A percentile compares a stretch with the other conserved stretches of the same genome.
Evolutionary conservation across 1,140 invertebrate species (phyloP).

Genomic region (Meloidogyne exigua): DNA sequence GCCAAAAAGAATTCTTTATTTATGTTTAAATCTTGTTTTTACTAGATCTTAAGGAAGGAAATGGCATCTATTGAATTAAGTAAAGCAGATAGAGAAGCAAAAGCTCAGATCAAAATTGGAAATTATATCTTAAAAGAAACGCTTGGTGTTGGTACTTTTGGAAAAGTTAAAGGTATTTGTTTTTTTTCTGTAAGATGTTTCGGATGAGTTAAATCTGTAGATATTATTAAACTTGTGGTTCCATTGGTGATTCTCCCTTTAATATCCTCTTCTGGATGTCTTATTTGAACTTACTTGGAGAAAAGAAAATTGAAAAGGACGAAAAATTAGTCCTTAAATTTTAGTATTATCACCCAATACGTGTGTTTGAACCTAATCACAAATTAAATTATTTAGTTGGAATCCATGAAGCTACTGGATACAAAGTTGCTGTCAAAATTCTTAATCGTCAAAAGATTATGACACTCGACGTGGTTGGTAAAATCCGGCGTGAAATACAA

Average conservation of each 20-base stretch:
- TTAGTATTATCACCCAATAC: no score
- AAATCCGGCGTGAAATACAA: conserved; percentile 96
- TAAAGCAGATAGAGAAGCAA: conserved; percentile 53
- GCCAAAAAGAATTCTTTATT: no score
- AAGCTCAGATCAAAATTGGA: conserved; percentile 67
- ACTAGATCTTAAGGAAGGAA: no score
- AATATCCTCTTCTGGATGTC: no score
- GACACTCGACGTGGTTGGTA: conserved; percentile 95
- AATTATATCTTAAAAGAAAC: conserved; percentile 69
- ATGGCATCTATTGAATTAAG: conserved; percentile 50
- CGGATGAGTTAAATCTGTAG: not conserved
- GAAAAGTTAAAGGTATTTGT: conserved; percentile 67
- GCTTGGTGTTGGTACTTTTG: conserved; percentile 68
- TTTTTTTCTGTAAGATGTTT: no score
- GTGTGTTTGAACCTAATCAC: no score
- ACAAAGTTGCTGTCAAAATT: conserved; percentile 73
- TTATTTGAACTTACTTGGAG: no score
- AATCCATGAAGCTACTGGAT: conserved; percentile 91
- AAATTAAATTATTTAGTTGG: conserved; percentile 74
- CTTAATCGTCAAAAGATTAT: conserved; percentile 98
- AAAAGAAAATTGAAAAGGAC: no score
- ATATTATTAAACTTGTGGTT: no score
- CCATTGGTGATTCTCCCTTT: no score
- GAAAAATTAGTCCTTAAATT: no score
- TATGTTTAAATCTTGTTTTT: no score